These are phyloP conservation scores for Carcina quercana DNA, from an alignment of 2,888 invertebrate genomes.

Conservation along the genomic window DNA sequence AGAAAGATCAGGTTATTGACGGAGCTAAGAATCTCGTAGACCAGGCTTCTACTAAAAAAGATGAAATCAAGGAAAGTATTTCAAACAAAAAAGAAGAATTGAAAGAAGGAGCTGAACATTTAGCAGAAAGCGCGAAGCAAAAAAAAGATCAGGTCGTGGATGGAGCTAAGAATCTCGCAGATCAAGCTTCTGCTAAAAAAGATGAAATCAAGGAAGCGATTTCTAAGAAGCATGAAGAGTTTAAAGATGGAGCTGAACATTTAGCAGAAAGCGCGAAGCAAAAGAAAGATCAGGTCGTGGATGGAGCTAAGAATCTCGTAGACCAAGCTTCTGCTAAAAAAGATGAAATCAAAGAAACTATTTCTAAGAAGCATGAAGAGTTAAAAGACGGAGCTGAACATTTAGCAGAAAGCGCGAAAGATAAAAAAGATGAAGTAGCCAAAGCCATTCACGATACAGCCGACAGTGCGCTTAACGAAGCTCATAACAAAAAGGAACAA, in stretches of 20 bases:
- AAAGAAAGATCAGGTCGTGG: constrained; percentile 42
- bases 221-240: constrained; percentile 27
- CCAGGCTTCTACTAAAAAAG: constrained; percentile 45
- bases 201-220: constrained; percentile 22
- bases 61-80: constrained; percentile 38
- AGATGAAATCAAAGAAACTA: constrained; percentile 23
- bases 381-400: constrained; percentile 16
- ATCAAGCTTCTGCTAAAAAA: constrained; percentile 19
- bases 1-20: constrained; percentile 19
- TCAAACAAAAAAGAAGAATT: constrained; percentile 38
- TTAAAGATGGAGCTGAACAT: too few relatives aligned
- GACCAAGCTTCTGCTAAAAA: constrained; percentile 26
- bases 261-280: too few relatives aligned
- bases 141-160: constrained; percentile 15
- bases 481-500: constrained; percentile 17
- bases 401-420: constrained; percentile 21
- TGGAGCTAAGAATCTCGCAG: constrained; percentile 12
- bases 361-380: constrained; percentile 24
- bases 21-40: constrained; percentile 25
- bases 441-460: constrained; percentile 18
- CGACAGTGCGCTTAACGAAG: constrained; percentile 15
- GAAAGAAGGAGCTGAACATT: constrained; percentile 15
- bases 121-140: constrained; percentile 15
- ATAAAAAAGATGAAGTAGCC: constrained; percentile 18
- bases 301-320: constrained; percentile 29